Evolutionary conservation across 2,888 invertebrate species (phyloP).

Genomic region (Odontothrips loti): DNA sequence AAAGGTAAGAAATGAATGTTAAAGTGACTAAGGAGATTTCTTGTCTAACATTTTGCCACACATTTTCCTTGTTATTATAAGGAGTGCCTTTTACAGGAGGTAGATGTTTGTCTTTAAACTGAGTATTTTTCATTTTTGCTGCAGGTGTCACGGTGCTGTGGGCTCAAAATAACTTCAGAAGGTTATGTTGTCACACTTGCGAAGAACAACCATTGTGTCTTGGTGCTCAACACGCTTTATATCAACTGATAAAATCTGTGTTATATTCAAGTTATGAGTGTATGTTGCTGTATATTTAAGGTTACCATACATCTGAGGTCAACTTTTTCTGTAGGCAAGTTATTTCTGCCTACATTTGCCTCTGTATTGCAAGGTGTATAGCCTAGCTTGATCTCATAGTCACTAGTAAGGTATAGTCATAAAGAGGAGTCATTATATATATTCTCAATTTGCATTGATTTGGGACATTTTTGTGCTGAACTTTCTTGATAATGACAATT

Average conservation of each 20-base stretch:
- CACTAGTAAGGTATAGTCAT: background rate
- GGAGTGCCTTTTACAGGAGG: no score
- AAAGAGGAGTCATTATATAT: slow-evolving; percentile 17
- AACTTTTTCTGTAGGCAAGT: background rate
- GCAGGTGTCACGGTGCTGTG: slow-evolving; percentile 97
- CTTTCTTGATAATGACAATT: background rate
- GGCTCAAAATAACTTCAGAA: slow-evolving; percentile 93
- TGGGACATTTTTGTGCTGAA: slow-evolving; percentile 11
- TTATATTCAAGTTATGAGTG: slow-evolving; percentile 43
- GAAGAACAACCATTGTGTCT: slow-evolving; percentile 97
- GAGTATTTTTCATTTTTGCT: slow-evolving; percentile 39
- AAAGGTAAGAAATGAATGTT: slow-evolving; percentile 61
- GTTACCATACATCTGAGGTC: background rate
- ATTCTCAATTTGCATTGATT: slow-evolving; percentile 2
- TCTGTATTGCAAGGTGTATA: background rate
- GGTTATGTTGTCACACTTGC: slow-evolving; percentile 94
- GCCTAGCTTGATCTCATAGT: slow-evolving; percentile 21
- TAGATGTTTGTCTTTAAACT: no score
- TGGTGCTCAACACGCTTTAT: slow-evolving; percentile 91
- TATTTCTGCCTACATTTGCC: background rate
- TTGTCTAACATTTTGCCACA: background rate
- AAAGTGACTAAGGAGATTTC: slow-evolving; percentile 27
- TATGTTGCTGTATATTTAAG: background rate
- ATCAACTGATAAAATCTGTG: slow-evolving; percentile 61
- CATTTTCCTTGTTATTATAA: slow-evolving; percentile 27